phyloP scores from a whole-genome alignment of 35 echinoderm and acorn worm genomes.

The Apostichopus parvimensis region DNA sequence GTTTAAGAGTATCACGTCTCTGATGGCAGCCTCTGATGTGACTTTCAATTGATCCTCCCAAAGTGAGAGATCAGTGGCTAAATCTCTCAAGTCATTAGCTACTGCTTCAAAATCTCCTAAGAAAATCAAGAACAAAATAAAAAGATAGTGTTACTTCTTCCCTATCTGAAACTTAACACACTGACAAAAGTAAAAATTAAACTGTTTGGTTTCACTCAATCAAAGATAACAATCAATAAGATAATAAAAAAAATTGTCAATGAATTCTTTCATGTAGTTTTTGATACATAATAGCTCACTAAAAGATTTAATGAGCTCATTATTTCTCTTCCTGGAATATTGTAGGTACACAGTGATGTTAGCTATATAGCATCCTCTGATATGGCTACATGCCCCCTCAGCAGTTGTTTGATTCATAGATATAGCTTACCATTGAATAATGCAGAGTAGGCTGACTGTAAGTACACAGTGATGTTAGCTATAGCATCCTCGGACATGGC shows the following conservation, averaged over 20 bases:
- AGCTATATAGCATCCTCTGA: too few species aligned
- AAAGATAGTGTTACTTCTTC: neutral
- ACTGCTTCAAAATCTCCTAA: constrained; percentile 68
- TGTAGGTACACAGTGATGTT: too few species aligned
- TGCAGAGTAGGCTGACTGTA: constrained; percentile 52
- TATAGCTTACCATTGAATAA: constrained; percentile 65
- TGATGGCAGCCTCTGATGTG: constrained; percentile 5
- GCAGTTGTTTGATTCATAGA: too few species aligned
- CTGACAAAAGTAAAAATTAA: neutral
- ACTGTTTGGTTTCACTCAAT: too few species aligned
- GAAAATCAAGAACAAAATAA: neutral
- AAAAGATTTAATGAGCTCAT: too few species aligned
- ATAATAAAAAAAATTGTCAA: too few species aligned
- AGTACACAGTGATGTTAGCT: neutral
- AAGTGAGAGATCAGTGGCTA: constrained; percentile 47
- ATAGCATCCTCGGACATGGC: constrained; percentile 39
- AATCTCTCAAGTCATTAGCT: constrained; percentile 26
- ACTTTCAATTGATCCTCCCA: constrained; percentile 47
- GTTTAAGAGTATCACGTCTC: neutral
- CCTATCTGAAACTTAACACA: too few species aligned
- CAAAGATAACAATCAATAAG: too few species aligned
- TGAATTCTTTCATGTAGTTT: too few species aligned
- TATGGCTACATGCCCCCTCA: too few species aligned
- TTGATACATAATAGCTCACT: too few species aligned
- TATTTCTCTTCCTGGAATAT: too few species aligned